phyloP scores from a whole-genome alignment of 1,140 invertebrate genomes.

The Hylaeus volcanicus region DNA sequence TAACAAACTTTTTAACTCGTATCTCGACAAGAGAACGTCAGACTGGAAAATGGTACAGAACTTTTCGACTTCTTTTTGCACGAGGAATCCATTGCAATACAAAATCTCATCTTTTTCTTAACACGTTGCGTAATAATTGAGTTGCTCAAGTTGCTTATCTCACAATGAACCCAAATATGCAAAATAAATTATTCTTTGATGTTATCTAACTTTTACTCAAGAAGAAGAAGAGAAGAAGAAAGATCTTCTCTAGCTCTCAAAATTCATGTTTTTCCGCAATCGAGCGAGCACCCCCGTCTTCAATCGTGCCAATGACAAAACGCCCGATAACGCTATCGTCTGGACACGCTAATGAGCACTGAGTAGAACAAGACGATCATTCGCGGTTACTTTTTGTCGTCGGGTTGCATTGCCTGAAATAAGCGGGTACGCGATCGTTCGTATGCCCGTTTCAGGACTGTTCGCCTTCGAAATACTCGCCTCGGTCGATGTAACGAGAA shows the following conservation, averaged over 20 bases:
- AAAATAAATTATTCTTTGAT: too few species aligned
- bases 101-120: too few species aligned
- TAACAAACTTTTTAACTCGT: too few species aligned
- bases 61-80: too few species aligned
- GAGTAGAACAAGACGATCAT: constrained; percentile 20
- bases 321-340: constrained; percentile 34
- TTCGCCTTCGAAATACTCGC: background rate
- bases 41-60: too few species aligned
- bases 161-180: too few species aligned
- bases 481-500: background rate
- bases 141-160: too few species aligned
- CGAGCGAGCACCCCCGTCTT: background rate
- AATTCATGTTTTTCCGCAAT: constrained; percentile 16
- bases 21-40: too few species aligned
- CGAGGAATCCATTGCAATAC: too few species aligned
- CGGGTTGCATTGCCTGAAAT: constrained; percentile 35
- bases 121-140: too few species aligned
- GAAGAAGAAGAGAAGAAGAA: too few species aligned
- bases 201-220: background rate
- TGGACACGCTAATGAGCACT: constrained; percentile 26
- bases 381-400: constrained; percentile 9
- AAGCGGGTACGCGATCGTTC: constrained; percentile 8
- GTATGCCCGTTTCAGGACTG: background rate
- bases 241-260: background rate
- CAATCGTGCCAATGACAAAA: too few species aligned